Evolutionary conservation across 2,113 vertebrate genomes (phyloP).

Genomic region (Aegotheles bennettii): DNA sequence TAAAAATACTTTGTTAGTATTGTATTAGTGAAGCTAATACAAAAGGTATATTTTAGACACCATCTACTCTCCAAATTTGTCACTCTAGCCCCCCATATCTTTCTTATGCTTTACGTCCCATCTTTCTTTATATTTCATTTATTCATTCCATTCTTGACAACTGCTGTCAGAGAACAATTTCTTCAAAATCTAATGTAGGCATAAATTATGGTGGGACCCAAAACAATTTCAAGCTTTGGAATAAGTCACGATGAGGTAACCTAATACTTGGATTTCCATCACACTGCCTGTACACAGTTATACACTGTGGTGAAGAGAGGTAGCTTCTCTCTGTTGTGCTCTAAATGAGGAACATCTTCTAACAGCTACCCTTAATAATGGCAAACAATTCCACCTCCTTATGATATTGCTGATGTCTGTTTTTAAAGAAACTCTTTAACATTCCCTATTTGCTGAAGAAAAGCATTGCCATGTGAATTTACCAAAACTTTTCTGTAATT

Average conservation of each 20-base stretch:
- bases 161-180: background rate
- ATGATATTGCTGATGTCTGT: background rate
- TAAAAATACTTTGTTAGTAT: background rate
- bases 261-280: background rate
- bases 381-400: background rate
- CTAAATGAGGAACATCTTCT: background rate
- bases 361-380: background rate
- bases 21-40: background rate
- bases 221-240: background rate
- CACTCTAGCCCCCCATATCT: background rate
- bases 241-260: background rate
- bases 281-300: background rate
- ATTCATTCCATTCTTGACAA: background rate
- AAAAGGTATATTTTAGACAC: background rate
- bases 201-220: background rate
- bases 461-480: background rate
- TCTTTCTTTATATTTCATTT: background rate
- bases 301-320: background rate
- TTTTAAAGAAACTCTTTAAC: background rate
- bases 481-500: conserved; percentile 94
- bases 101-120: background rate
- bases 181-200: background rate
- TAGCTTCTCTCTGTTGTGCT: background rate
- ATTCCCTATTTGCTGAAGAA: background rate
- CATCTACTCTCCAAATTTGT: background rate